Conservation (phyloP, 2,888 invertebrate species). For the Taphrorychus bicolor region DNA sequence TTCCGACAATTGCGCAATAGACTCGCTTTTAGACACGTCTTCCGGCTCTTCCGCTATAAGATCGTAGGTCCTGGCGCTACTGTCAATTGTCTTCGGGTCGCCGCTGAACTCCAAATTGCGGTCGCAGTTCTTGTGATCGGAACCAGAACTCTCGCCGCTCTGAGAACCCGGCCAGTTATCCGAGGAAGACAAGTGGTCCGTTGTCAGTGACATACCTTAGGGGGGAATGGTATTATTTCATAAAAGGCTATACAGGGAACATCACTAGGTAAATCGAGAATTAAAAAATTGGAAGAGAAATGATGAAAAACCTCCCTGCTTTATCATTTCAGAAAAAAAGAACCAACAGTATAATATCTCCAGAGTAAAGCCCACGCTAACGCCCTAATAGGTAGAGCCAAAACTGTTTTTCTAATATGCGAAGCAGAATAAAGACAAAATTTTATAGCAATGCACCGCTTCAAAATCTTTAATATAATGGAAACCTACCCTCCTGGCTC, state of each 20-base stretch:
- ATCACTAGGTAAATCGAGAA: background rate
- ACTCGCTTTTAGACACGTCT: slow-evolving; percentile 63
- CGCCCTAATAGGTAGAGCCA: no score
- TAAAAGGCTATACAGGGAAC: background rate
- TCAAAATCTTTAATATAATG: no score
- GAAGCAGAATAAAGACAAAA: slow-evolving; percentile 1
- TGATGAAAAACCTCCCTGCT: no score
- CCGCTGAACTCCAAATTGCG: slow-evolving; percentile 50
- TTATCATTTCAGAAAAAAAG: no score
- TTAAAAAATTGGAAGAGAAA: no score
- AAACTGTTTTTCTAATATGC: background rate
- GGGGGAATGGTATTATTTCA: no score
- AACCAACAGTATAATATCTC: no score
- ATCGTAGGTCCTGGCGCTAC: slow-evolving; percentile 57
- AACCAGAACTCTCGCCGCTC: slow-evolving; percentile 64
- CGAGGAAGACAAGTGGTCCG: slow-evolving; percentile 77
- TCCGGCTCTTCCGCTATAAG: slow-evolving; percentile 66
- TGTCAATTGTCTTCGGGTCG: slow-evolving; percentile 60
- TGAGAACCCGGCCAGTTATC: slow-evolving; percentile 79
- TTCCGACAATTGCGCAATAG: slow-evolving; percentile 61
- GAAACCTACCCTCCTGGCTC: slow-evolving; percentile 74
- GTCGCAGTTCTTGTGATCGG: slow-evolving; percentile 59
- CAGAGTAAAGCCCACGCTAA: no score
- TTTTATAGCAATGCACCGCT: no score
- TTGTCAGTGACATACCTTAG: slow-evolving; percentile 67